Evolutionary conservation across 2,888 invertebrate species (phyloP).

Genomic region (Brachyopa scutellaris): DNA sequence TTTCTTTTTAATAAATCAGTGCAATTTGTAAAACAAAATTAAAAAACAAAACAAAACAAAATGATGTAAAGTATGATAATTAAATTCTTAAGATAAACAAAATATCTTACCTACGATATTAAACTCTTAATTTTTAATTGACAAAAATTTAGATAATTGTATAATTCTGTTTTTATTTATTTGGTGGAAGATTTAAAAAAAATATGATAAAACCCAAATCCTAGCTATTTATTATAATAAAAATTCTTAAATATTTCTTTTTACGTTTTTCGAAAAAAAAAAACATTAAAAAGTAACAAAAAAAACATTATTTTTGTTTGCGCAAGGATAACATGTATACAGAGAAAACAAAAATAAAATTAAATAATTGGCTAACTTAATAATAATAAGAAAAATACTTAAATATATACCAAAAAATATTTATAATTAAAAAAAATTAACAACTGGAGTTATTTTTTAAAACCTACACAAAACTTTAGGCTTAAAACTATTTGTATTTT

Average conservation of each 20-base stretch:
- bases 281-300: constrained; percentile 24
- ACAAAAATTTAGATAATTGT: constrained; percentile 64
- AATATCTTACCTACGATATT: constrained; percentile 12
- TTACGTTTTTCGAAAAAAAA: constrained; percentile 11
- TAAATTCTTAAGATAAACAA: constrained; percentile 21
- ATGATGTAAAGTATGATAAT: constrained; percentile 26
- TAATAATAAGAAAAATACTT: constrained; percentile 62
- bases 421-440: constrained; percentile 53
- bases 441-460: constrained; percentile 65
- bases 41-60: constrained; percentile 30
- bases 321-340: constrained; percentile 80
- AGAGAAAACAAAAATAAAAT: constrained; percentile 74
- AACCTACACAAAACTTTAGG: constrained; percentile 51
- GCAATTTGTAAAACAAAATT: constrained; percentile 74
- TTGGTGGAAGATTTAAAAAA: constrained; percentile 46
- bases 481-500: constrained; percentile 36
- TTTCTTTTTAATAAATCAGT: constrained; percentile 73
- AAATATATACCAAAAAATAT: constrained; percentile 71
- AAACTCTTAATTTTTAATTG: constrained; percentile 13
- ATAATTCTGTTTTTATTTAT: constrained; percentile 59
- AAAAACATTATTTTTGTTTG: constrained; percentile 67
- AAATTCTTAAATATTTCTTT: constrained; percentile 11
- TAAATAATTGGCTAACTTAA: constrained; percentile 59
- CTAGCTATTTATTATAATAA: constrained; percentile 61
- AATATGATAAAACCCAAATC: constrained; percentile 29